Conservation (phyloP, 2,888 invertebrate genomes). For the Camptogramma bilineatum region DNA sequence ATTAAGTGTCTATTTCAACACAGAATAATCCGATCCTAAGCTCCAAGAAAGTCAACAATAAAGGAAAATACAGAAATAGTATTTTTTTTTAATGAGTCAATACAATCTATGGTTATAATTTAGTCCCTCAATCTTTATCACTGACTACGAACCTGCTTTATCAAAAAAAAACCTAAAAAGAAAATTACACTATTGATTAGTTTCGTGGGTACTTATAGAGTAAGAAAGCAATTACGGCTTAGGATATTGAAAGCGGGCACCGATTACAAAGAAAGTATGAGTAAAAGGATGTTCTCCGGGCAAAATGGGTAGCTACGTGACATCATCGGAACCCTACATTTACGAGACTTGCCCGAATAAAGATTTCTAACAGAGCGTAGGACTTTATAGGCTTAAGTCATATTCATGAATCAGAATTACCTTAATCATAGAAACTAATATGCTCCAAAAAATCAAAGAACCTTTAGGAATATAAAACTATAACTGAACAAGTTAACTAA, state of each 20-base stretch:
- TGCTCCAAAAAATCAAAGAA: background rate
- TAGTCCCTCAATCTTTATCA: background rate
- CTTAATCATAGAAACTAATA: background rate
- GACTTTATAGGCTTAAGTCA: background rate
- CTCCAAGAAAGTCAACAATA: too few relatives aligned
- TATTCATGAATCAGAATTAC: background rate
- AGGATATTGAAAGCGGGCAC: conserved; percentile 12
- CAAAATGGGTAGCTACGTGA: conserved; percentile 6
- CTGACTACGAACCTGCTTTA: conserved; percentile 7
- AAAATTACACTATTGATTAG: conserved; percentile 30
- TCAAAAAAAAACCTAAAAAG: conserved; percentile 10
- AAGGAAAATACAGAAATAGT: too few relatives aligned
- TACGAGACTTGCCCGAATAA: conserved; percentile 4
- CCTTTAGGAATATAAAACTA: background rate
- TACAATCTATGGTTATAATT: too few relatives aligned
- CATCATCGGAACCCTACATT: conserved; percentile 15
- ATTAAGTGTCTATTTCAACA: too few relatives aligned
- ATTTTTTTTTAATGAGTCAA: too few relatives aligned
- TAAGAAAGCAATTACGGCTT: conserved; percentile 24
- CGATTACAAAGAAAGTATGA: conserved; percentile 7
- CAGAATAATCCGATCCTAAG: too few relatives aligned
- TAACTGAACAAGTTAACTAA: background rate
- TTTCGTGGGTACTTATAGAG: conserved; percentile 14
- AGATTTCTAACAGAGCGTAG: background rate
- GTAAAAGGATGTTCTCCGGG: conserved; percentile 2